Evolutionary conservation across 2,797 vertebrate genomes (phyloP).

Genomic region (Gadopsis bispinosus): DNA sequence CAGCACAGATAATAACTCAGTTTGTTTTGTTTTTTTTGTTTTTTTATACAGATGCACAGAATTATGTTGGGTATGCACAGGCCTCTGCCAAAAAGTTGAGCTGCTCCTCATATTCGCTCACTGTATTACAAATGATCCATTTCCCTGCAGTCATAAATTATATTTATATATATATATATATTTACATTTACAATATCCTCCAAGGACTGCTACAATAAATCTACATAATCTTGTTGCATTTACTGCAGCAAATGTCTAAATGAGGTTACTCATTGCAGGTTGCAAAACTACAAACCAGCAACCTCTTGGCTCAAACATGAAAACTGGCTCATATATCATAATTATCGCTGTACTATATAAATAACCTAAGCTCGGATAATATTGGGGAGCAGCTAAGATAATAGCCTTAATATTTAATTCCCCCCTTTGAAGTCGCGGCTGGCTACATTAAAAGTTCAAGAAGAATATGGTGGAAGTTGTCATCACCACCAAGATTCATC

Average conservation of each 20-base stretch:
- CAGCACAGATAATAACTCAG: slow-evolving; percentile 60
- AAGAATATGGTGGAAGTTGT: slow-evolving; percentile 78
- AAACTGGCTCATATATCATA: slow-evolving; percentile 64
- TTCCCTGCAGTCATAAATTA: slow-evolving; percentile 71
- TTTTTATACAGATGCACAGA: slow-evolving; percentile 45
- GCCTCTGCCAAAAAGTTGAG: slow-evolving; percentile 53
- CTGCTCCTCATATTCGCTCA: slow-evolving; percentile 28
- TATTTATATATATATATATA: slow-evolving; percentile 64
- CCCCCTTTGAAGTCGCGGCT: slow-evolving; percentile 73
- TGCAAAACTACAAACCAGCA: slow-evolving; percentile 62
- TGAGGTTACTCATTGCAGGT: slow-evolving; percentile 62
- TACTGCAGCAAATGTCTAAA: slow-evolving; percentile 71
- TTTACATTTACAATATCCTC: slow-evolving; percentile 75
- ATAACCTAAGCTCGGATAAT: slow-evolving; percentile 76
- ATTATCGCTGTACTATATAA: slow-evolving; percentile 72
- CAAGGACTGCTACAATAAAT: slow-evolving; percentile 65
- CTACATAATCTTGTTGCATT: slow-evolving; percentile 65
- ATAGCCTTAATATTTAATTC: slow-evolving; percentile 82
- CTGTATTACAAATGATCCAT: slow-evolving; percentile 61
- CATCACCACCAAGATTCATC: slow-evolving; percentile 76
- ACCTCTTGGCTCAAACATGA: slow-evolving; percentile 51
- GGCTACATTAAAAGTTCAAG: slow-evolving; percentile 78
- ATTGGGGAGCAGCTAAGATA: slow-evolving; percentile 77
- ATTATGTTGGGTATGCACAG: slow-evolving; percentile 54
- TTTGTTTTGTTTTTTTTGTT: slow-evolving; percentile 26